A percentile compares a stretch with the other conserved stretches of the same genome.
These are phyloP conservation scores for Pogonomyrmex californicus DNA, from an alignment of 1,140 invertebrate species.

Conservation along the genomic window DNA sequence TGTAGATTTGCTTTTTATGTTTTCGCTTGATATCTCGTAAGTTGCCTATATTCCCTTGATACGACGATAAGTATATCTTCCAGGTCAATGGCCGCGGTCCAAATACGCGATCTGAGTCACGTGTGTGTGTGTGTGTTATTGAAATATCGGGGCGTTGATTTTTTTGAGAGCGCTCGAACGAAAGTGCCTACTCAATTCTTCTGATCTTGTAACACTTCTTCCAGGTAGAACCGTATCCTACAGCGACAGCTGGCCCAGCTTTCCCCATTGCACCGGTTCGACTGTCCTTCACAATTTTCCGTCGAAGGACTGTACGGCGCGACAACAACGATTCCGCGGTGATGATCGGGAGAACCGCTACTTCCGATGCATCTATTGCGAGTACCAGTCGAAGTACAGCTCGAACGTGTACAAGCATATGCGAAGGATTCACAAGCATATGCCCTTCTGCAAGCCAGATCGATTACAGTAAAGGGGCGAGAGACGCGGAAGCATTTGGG, in stretches of 20 bases:
- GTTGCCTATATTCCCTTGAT: not conserved
- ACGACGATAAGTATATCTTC: slow-evolving; percentile 28
- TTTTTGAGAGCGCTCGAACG: slow-evolving; percentile 7
- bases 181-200: slow-evolving; percentile 17
- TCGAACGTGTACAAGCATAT: slow-evolving; percentile 83
- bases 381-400: slow-evolving; percentile 85
- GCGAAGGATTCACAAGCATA: slow-evolving; percentile 78
- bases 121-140: slow-evolving; percentile 19
- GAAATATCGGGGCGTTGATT: slow-evolving; percentile 42
- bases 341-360: slow-evolving; percentile 71
- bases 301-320: slow-evolving; percentile 68
- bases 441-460: slow-evolving; percentile 76
- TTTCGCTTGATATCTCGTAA: slow-evolving; percentile 22
- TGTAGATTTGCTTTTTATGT: slow-evolving; percentile 56
- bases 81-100: not conserved
- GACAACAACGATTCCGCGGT: slow-evolving; percentile 71
- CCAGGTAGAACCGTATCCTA: slow-evolving; percentile 66
- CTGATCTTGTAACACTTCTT: slow-evolving; percentile 72
- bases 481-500: not conserved
- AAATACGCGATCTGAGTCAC: slow-evolving; percentile 11
- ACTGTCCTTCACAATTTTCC: slow-evolving; percentile 57
- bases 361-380: slow-evolving; percentile 87
- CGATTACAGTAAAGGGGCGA: slow-evolving; percentile 35
- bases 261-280: slow-evolving; percentile 66
- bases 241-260: slow-evolving; percentile 68